Conservation (phyloP, 2,113 vertebrate genomes). For the Protobothrops flavoviridis region DNA sequence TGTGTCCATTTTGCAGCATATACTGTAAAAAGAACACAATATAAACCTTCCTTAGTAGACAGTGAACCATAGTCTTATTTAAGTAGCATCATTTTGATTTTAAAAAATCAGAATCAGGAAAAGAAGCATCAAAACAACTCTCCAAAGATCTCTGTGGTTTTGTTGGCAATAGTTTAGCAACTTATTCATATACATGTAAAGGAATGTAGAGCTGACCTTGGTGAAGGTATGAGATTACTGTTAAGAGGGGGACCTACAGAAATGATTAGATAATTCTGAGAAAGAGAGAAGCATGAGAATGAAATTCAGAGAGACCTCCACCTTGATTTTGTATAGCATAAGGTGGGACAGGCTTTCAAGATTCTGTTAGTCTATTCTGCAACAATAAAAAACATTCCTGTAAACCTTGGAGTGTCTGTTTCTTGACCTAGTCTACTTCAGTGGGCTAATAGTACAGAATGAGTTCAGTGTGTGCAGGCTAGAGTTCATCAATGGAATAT, state of each 20-base stretch:
- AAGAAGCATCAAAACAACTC: fast-evolving
- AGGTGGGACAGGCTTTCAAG: background rate
- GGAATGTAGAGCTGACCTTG: background rate
- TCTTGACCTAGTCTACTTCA: background rate
- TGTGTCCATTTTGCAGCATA: background rate
- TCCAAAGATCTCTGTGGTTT: fast-evolving
- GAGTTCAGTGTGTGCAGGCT: background rate
- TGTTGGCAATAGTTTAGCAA: background rate
- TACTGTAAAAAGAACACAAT: background rate
- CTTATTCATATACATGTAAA: background rate
- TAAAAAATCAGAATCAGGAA: background rate
- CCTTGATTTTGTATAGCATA: background rate
- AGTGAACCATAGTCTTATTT: background rate
- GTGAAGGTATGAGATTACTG: background rate
- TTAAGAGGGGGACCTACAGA: background rate
- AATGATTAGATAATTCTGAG: background rate
- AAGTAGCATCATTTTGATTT: background rate
- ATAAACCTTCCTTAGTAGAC: background rate
- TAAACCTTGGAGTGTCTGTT: background rate
- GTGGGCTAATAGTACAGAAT: background rate
- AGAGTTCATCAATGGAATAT: background rate
- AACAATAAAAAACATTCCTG: background rate
- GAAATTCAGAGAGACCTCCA: background rate
- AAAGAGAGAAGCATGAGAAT: background rate
- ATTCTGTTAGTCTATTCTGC: background rate